Conservation (phyloP, 1,140 invertebrate genomes). For the Drosophila truncata region DNA sequence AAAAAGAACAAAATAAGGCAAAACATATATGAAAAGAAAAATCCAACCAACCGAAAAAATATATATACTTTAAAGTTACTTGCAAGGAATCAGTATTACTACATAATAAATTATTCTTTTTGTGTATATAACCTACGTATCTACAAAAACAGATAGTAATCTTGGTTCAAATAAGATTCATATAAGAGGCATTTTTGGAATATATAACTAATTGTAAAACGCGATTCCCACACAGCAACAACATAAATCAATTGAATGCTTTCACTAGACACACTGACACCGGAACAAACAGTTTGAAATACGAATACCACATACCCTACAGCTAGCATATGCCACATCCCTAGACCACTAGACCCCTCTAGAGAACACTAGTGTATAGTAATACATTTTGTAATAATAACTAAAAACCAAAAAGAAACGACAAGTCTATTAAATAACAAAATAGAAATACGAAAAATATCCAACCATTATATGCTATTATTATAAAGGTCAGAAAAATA, state of each 20-base stretch:
- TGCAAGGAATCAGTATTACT: neutral
- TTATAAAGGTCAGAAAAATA: neutral
- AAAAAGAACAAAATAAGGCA: constrained; percentile 44
- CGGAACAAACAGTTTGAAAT: constrained; percentile 85
- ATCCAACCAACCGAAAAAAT: constrained; percentile 15
- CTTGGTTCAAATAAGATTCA: neutral
- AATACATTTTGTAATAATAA: constrained; percentile 1
- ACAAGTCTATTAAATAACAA: neutral
- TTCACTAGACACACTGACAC: constrained; percentile 82
- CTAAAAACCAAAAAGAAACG: neutral
- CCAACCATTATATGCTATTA: constrained; percentile 6
- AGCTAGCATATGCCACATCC: constrained; percentile 66
- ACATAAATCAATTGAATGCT: constrained; percentile 57
- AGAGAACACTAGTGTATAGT: neutral
- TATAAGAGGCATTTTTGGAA: neutral
- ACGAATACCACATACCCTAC: constrained; percentile 84
- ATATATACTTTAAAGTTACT: constrained; percentile 13
- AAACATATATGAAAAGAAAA: constrained; percentile 17
- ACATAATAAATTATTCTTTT: neutral
- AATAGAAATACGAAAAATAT: constrained; percentile 3
- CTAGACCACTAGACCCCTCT: constrained; percentile 6
- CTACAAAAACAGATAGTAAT: neutral
- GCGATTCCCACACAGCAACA: constrained; percentile 48
- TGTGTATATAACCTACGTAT: constrained; percentile 9
- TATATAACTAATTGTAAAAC: neutral